Evolutionary conservation across 2,888 invertebrate species (phyloP).

Genomic region (Prosopocoilus inquinatus): DNA sequence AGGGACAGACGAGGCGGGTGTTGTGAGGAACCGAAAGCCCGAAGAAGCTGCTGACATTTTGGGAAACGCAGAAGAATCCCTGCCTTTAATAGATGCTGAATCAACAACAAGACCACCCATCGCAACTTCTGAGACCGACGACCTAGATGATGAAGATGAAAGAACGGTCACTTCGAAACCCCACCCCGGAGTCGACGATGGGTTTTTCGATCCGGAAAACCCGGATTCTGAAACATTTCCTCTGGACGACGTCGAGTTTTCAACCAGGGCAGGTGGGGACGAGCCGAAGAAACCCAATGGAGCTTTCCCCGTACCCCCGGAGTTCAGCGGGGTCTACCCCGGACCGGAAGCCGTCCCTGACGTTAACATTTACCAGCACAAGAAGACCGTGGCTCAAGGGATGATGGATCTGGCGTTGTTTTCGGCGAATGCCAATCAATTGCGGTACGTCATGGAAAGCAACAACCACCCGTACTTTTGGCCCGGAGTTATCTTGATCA

Average conservation of each 20-base stretch:
- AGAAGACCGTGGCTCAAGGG: conserved; percentile 86
- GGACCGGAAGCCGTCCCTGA: conserved; percentile 56
- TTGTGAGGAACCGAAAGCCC: too few relatives aligned
- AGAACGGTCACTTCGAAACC: conserved; percentile 47
- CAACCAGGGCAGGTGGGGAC: conserved; percentile 21
- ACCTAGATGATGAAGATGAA: conserved; percentile 52
- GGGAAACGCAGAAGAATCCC: conserved; percentile 22
- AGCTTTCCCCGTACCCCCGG: not conserved
- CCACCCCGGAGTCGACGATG: conserved; percentile 65
- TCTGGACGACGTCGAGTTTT: conserved; percentile 6
- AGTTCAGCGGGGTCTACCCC: not conserved
- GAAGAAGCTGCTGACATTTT: conserved; percentile 34
- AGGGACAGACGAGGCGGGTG: too few relatives aligned
- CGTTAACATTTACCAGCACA: conserved; percentile 84
- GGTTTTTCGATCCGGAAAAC: conserved; percentile 49
- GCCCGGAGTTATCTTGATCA: conserved; percentile 71
- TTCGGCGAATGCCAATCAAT: conserved; percentile 86
- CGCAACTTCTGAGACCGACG: conserved; percentile 58
- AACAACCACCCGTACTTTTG: conserved; percentile 72
- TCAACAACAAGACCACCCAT: conserved; percentile 45
- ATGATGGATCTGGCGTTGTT: conserved; percentile 90
- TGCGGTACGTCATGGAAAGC: conserved; percentile 79
- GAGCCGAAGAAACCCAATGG: conserved; percentile 3
- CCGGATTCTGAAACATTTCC: conserved; percentile 17
- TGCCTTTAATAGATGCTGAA: conserved; percentile 33